A percentile compares a stretch with the other conserved stretches of the same genome.
phyloP scores from a whole-genome alignment of 2,888 invertebrate species.

The Alsophila aescularia region DNA sequence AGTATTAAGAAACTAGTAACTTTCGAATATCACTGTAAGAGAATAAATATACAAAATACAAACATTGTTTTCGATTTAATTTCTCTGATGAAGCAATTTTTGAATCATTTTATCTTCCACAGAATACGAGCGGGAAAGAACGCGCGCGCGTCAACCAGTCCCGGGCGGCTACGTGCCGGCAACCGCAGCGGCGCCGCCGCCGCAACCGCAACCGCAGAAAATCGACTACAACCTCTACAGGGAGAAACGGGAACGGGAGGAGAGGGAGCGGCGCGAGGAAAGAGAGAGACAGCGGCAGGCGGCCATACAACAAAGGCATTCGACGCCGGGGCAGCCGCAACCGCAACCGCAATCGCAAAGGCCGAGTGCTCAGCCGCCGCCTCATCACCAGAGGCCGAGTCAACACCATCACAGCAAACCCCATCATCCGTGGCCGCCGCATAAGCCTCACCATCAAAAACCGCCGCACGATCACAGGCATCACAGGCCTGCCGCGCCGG shows the following conservation, averaged over 20 bases:
- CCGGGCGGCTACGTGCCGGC: slow-evolving; percentile 78
- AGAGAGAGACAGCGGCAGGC: slow-evolving; percentile 62
- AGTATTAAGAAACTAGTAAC: too few relatives aligned
- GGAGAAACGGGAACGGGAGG: slow-evolving; percentile 86
- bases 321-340: slow-evolving; percentile 46
- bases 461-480: slow-evolving; percentile 71
- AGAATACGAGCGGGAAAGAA: slow-evolving; percentile 79
- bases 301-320: slow-evolving; percentile 39
- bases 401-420: slow-evolving; percentile 63
- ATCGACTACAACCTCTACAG: slow-evolving; percentile 86
- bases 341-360: slow-evolving; percentile 17
- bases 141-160: slow-evolving; percentile 61
- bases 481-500: slow-evolving; percentile 51
- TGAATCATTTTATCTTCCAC: slow-evolving; percentile 10
- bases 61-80: too few relatives aligned
- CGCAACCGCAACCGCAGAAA: slow-evolving; percentile 76
- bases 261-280: slow-evolving; percentile 76
- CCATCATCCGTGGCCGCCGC: slow-evolving; percentile 65
- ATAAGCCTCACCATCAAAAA: slow-evolving; percentile 65
- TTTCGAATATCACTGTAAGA: too few relatives aligned
- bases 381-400: slow-evolving; percentile 50
- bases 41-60: too few relatives aligned
- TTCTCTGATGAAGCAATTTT: too few relatives aligned
- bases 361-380: slow-evolving; percentile 44
- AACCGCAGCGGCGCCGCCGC: slow-evolving; percentile 54